Conservation (phyloP, 1,140 invertebrate species). For the Prorops nasuta region DNA sequence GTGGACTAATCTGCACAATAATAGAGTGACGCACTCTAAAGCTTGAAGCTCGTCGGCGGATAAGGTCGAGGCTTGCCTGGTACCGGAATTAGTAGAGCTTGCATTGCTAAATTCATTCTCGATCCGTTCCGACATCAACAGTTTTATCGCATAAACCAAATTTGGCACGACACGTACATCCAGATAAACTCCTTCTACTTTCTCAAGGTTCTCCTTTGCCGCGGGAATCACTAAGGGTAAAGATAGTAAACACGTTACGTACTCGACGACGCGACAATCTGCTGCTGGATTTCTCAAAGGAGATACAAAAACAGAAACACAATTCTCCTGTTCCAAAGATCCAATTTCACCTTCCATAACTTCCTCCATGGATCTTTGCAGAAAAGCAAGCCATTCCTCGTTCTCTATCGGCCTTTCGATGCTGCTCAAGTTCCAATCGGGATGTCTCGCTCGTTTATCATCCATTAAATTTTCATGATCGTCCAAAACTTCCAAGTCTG, state of each 20-base stretch:
- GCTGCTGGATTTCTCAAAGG: slow-evolving; percentile 67
- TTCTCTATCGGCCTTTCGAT: slow-evolving; percentile 69
- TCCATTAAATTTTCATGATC: slow-evolving; percentile 1
- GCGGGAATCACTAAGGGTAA: slow-evolving; percentile 67
- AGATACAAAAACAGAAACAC: slow-evolving; percentile 71
- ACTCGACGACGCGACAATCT: slow-evolving; percentile 64
- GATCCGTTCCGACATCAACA: slow-evolving; percentile 53
- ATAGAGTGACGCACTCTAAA: slow-evolving; percentile 65
- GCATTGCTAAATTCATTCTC: slow-evolving; percentile 16
- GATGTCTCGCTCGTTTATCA: slow-evolving; percentile 28
- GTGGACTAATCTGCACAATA: slow-evolving; percentile 72
- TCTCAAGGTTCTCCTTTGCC: slow-evolving; percentile 57
- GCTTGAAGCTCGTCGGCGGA: slow-evolving; percentile 64
- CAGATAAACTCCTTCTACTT: slow-evolving; percentile 67
- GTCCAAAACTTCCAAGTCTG: not conserved
- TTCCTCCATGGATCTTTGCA: slow-evolving; percentile 65
- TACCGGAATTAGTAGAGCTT: slow-evolving; percentile 46
- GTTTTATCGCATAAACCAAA: slow-evolving; percentile 70
- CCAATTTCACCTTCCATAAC: slow-evolving; percentile 73
- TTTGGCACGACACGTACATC: slow-evolving; percentile 77
- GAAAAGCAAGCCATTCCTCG: slow-evolving; percentile 73
- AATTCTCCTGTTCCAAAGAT: slow-evolving; percentile 69
- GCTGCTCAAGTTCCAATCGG: slow-evolving; percentile 47
- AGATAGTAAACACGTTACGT: slow-evolving; percentile 69
- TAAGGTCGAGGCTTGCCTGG: slow-evolving; percentile 52